phyloP scores from a whole-genome alignment of 2,888 invertebrate genomes.

The Rhingia rostrata region DNA sequence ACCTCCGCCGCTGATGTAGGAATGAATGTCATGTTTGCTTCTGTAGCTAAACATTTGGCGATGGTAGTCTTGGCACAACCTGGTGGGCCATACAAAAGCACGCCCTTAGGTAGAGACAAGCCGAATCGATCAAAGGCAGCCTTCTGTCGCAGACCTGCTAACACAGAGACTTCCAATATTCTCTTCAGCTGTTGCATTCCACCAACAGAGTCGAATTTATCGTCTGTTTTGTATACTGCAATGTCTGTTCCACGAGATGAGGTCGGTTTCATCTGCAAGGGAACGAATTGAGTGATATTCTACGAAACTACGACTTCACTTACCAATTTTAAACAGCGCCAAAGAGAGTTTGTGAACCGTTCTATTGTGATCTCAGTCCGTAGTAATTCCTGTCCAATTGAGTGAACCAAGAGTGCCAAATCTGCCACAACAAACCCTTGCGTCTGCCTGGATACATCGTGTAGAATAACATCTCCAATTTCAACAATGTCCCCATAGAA shows the following conservation, averaged over 20 bases:
- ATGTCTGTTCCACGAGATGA: constrained; percentile 83
- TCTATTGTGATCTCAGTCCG: constrained; percentile 13
- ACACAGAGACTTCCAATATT: constrained; percentile 84
- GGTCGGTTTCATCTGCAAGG: constrained; percentile 77
- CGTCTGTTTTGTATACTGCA: constrained; percentile 80
- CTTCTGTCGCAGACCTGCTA: constrained; percentile 85
- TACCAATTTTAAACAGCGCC: constrained; percentile 55
- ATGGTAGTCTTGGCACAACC: constrained; percentile 87
- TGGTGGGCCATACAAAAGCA: constrained; percentile 86
- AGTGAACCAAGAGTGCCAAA: constrained; percentile 83
- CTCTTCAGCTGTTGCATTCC: constrained; percentile 85
- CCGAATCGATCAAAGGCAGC: constrained; percentile 85
- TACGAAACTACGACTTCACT: not conserved
- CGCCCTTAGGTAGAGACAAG: constrained; percentile 85
- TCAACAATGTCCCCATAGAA: constrained; percentile 54
- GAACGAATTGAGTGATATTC: not conserved
- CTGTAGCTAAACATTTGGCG: constrained; percentile 85
- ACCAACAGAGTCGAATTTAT: constrained; percentile 84
- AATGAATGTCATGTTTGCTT: constrained; percentile 84
- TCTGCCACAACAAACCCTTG: constrained; percentile 86
- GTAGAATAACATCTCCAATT: constrained; percentile 76
- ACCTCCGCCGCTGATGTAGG: constrained; percentile 86
- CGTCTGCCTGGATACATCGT: constrained; percentile 82
- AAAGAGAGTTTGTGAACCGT: constrained; percentile 20
- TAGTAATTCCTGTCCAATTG: constrained; percentile 78